Evolutionary conservation across 1,140 invertebrate genomes (phyloP).

Genomic region (Arion vulgaris): DNA sequence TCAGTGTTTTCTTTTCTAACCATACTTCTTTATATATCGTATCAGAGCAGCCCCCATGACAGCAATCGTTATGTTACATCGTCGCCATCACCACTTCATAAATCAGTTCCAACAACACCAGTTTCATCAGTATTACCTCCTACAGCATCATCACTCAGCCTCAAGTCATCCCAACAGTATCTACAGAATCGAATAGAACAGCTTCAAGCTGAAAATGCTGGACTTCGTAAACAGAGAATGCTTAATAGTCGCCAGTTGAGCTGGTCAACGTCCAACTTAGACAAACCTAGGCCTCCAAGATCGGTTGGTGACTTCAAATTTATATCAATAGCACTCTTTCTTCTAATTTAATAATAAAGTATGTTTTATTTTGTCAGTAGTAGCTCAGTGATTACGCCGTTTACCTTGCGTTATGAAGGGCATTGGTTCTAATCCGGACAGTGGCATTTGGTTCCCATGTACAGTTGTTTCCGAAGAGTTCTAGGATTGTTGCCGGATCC

Average conservation of each 20-base stretch:
- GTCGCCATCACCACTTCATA: neutral
- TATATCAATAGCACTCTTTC: neutral
- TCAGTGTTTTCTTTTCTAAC: too few species aligned
- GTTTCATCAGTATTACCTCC: neutral
- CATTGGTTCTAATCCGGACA: too few species aligned
- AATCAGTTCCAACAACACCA: slow-evolving; percentile 15
- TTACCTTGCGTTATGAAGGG: too few species aligned
- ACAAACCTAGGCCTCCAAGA: slow-evolving; percentile 39
- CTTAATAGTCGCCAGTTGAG: slow-evolving; percentile 33
- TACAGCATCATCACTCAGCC: neutral
- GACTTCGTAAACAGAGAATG: slow-evolving; percentile 48
- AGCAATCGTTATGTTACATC: slow-evolving; percentile 14
- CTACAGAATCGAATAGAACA: slow-evolving; percentile 49
- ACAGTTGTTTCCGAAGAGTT: too few species aligned
- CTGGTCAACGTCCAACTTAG: slow-evolving; percentile 52
- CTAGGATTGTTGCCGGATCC: too few species aligned
- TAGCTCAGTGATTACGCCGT: too few species aligned
- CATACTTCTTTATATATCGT: too few species aligned
- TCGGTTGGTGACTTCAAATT: slow-evolving; percentile 38
- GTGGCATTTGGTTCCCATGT: too few species aligned
- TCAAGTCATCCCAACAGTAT: slow-evolving; percentile 34
- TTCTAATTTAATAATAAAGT: too few species aligned
- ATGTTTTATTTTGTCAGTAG: too few species aligned
- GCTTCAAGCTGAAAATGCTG: slow-evolving; percentile 55
- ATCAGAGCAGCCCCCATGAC: neutral